These are phyloP conservation scores for Cossypha caffra DNA, from an alignment of 2,797 vertebrate species.

Conservation along the genomic window DNA sequence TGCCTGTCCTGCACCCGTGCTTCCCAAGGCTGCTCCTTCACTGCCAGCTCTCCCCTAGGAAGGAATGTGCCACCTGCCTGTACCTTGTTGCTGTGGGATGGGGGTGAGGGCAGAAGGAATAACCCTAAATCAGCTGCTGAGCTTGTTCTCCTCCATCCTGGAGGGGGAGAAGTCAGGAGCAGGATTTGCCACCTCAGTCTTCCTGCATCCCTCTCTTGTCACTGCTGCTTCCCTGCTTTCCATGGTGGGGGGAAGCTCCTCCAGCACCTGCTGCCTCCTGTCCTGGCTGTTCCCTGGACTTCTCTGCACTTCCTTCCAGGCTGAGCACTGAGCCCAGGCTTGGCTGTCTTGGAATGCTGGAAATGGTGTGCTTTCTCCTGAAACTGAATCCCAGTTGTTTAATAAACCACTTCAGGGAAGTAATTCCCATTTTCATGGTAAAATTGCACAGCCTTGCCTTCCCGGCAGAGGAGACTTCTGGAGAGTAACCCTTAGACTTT, in stretches of 20 bases:
- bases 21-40: not conserved
- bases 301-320: not conserved
- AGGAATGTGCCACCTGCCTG: not conserved
- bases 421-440: not conserved
- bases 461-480: not conserved
- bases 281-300: not conserved
- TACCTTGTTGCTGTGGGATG: not conserved
- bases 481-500: conserved; percentile 50
- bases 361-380: not conserved
- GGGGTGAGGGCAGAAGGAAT: not conserved
- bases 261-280: not conserved
- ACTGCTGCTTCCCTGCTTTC: not conserved
- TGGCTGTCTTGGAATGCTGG: not conserved
- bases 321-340: not conserved
- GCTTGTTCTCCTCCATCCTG: not conserved
- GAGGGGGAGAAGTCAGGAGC: not conserved
- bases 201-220: not conserved
- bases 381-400: conserved; percentile 2
- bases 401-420: conserved; percentile 9
- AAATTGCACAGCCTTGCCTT: not conserved
- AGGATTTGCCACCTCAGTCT: not conserved
- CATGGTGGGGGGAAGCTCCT: not conserved
- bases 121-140: not conserved
- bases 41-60: not conserved
- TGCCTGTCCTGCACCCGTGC: not conserved